Base-by-base conservation (phyloP, 2,888 invertebrate species). In the Drosophila siamana region DNA sequence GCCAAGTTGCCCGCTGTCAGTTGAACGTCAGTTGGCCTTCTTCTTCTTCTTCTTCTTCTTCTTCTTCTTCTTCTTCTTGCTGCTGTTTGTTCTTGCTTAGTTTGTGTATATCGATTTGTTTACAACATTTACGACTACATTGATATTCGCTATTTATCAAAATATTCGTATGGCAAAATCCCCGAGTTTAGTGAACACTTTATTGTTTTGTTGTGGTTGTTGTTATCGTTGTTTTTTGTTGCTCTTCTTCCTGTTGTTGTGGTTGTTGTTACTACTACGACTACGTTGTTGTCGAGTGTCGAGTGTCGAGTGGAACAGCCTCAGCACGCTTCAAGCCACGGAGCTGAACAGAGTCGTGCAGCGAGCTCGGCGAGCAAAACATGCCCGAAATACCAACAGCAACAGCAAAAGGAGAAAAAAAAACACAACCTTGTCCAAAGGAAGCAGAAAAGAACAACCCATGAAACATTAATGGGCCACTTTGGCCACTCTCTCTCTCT, bases 181-280 rank as follows among this genome's bases (percentile, higher is more conserved):
- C 88, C 86, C 83, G 85, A 85, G 75, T 54, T 54, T 54, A 30
- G 41, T 88, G 85, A 85, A 78, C 78, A 85, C 86, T 79, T 80
- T 61, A 64, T 60, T 70, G 46, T 63, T 51, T 30, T 11, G 30
- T 30, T 3, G 28, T 30, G 5, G 60, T 44, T 22, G 13, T 40
- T 24, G 36, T n/a, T n/a, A n/a, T n/a, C n/a, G n/a, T n/a, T n/a
- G n/a, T n/a, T n/a, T n/a, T n/a, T n/a, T n/a, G n/a, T n/a, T n/a
- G n/a, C n/a, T n/a, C n/a, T n/a, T n/a, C n/a, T n/a, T n/a, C n/a
- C 7, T 36, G 13, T n/a, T 46, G 47, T 50, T 52, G 33, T 28
- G 28, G 11, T 13, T 24, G 11, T 30, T 11, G 11, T 19, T 51
- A 15, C 6, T 60, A 24, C 51, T 33, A 41, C 60, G 33, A n/a